These are phyloP conservation scores for Tragelaphus eurycerus DNA, from an alignment of 2,797 vertebrate genomes.

Conservation along the genomic window DNA sequence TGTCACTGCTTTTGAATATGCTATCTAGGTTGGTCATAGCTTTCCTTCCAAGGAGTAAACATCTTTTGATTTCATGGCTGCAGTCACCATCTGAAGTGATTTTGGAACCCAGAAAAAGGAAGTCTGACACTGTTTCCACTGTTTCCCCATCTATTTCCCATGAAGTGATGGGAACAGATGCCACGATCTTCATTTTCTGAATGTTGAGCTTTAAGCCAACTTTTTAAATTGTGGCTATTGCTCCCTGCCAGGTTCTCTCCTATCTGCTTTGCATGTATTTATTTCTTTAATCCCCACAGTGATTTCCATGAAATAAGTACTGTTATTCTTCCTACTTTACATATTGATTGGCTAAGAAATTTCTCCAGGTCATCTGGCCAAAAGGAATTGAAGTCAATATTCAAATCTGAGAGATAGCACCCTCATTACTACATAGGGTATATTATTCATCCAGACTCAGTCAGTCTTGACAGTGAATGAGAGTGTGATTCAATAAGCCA, in stretches of 20 bases:
- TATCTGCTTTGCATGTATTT: background rate
- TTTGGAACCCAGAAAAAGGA: too few relatives aligned
- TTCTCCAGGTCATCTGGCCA: background rate
- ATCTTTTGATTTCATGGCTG: too few relatives aligned
- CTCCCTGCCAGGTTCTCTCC: background rate
- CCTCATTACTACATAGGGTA: background rate
- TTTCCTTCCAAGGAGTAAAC: too few relatives aligned
- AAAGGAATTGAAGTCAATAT: background rate
- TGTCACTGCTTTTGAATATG: too few relatives aligned
- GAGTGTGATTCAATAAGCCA: background rate
- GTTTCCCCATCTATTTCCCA: too few relatives aligned
- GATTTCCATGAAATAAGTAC: background rate
- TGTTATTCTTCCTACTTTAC: background rate
- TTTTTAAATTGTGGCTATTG: background rate
- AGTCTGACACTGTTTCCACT: too few relatives aligned
- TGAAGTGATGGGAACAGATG: too few relatives aligned
- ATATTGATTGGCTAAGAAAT: background rate
- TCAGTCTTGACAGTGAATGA: background rate
- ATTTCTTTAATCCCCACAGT: background rate
- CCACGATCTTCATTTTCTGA: too few relatives aligned
- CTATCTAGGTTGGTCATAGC: too few relatives aligned
- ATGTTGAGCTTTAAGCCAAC: too few relatives aligned
- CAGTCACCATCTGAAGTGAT: too few relatives aligned
- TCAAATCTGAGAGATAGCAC: background rate
- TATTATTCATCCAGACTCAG: background rate